phyloP scores from a whole-genome alignment of 2,888 invertebrate genomes.

The Ferrisia virgata region DNA sequence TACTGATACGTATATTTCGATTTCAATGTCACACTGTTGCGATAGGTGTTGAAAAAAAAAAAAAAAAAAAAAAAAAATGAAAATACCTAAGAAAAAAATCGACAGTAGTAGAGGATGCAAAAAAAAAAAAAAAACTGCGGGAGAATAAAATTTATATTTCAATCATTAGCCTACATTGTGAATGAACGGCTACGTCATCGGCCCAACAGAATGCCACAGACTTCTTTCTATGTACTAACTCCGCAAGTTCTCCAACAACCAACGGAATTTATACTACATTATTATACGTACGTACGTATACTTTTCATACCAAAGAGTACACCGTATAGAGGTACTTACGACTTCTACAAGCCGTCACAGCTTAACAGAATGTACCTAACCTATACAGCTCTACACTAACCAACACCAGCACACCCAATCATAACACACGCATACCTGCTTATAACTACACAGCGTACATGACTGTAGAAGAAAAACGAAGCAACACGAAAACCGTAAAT shows the following conservation, averaged over 20 bases:
- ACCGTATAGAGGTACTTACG: no score
- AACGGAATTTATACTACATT: not conserved
- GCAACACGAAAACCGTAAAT: slow-evolving; percentile 16
- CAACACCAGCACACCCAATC: no score
- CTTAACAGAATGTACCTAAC: no score
- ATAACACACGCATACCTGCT: not conserved
- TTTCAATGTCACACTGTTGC: no score
- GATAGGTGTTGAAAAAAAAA: not conserved
- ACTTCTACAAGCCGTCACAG: no score
- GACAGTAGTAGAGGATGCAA: not conserved
- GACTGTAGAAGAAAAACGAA: not conserved
- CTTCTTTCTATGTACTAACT: no score
- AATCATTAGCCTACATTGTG: slow-evolving; percentile 25
- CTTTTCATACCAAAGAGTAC: no score
- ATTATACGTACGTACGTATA: not conserved
- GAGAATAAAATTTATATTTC: slow-evolving; percentile 13
- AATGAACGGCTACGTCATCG: slow-evolving; percentile 12
- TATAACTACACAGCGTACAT: no score
- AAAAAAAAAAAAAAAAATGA: not conserved
- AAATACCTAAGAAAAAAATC: not conserved
- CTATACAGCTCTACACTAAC: no score
- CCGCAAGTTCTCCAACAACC: no score
- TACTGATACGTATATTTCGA: no score
- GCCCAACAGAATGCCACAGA: not conserved
- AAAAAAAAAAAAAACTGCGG: not conserved